These are phyloP conservation scores for Myiozetetes cayanensis DNA, from an alignment of 2,113 vertebrate genomes.

Conservation along the genomic window DNA sequence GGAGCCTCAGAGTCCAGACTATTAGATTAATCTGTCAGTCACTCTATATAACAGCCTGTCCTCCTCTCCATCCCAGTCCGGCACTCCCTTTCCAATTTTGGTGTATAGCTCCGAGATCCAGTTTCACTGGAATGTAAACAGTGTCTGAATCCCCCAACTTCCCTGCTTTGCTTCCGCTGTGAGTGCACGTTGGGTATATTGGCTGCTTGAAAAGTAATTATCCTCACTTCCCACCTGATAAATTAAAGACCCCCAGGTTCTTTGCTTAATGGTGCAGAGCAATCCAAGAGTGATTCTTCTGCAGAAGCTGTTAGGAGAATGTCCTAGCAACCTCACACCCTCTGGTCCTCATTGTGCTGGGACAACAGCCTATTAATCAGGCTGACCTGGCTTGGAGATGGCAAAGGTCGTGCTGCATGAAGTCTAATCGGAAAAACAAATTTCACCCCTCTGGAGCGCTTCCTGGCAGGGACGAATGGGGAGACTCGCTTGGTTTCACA, in stretches of 20 bases:
- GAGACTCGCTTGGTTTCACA: conserved; percentile 46
- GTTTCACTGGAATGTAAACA: conserved; percentile 64
- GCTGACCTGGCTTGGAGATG: conserved; percentile 40
- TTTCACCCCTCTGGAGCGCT: not conserved
- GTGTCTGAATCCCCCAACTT: conserved; percentile 49
- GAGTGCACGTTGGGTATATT: not conserved
- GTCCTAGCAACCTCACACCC: not conserved
- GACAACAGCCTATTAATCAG: conserved; percentile 30
- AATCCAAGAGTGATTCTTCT: conserved; percentile 16
- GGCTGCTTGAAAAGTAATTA: conserved; percentile 58
- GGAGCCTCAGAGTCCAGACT: conserved; percentile 50
- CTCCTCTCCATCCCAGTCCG: conserved; percentile 18
- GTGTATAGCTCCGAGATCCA: conserved; percentile 10
- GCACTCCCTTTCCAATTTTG: conserved; percentile 38
- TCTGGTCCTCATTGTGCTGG: conserved; percentile 26
- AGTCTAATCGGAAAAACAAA: conserved; percentile 64
- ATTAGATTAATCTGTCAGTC: conserved; percentile 69
- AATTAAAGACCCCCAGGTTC: conserved; percentile 53
- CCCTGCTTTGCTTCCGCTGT: conserved; percentile 30
- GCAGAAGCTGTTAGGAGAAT: conserved; percentile 31
- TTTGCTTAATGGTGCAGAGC: conserved; percentile 39
- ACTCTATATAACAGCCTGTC: conserved; percentile 57
- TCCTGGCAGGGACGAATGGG: conserved; percentile 14
- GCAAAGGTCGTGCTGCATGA: conserved; percentile 2
- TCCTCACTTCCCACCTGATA: conserved; percentile 43